phyloP scores from a whole-genome alignment of 2,888 invertebrate genomes.

The Tetrapedia diversipes region DNA sequence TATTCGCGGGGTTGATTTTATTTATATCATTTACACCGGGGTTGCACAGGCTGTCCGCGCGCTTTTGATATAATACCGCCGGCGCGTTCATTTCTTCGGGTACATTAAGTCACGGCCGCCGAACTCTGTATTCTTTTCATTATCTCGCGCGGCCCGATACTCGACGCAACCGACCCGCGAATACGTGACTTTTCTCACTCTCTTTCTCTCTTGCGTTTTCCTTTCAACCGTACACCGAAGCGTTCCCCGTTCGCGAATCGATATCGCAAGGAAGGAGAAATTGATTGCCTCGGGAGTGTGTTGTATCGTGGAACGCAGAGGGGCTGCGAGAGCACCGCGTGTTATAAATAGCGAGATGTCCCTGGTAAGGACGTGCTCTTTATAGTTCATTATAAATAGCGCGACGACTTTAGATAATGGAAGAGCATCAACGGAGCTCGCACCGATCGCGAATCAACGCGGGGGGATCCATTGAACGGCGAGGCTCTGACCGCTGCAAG shows the following conservation, averaged over 20 bases:
- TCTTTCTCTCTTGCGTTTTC: not conserved
- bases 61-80: slow-evolving; percentile 70
- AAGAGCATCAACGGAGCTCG: not conserved
- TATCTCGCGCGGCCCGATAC: slow-evolving; percentile 38
- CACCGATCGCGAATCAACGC: too few species aligned
- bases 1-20: slow-evolving; percentile 74
- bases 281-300: slow-evolving; percentile 43
- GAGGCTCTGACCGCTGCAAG: not conserved
- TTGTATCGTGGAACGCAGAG: slow-evolving; percentile 27
- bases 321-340: not conserved
- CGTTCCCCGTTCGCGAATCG: slow-evolving; percentile 13
- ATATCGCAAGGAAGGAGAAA: slow-evolving; percentile 43
- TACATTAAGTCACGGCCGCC: slow-evolving; percentile 69
- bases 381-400: slow-evolving; percentile 27
- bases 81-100: slow-evolving; percentile 68
- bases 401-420: slow-evolving; percentile 11
- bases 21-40: slow-evolving; percentile 76
- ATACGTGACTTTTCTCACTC: slow-evolving; percentile 15
- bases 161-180: slow-evolving; percentile 54
- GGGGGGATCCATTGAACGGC: not conserved
- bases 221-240: not conserved
- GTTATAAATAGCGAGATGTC: slow-evolving; percentile 31
- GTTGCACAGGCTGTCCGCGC: slow-evolving; percentile 60
- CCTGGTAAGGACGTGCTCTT: slow-evolving; percentile 9
- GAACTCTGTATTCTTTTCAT: slow-evolving; percentile 54